Evolutionary conservation across 2,888 invertebrate species (phyloP).

Genomic region (Dascillus cervinus): DNA sequence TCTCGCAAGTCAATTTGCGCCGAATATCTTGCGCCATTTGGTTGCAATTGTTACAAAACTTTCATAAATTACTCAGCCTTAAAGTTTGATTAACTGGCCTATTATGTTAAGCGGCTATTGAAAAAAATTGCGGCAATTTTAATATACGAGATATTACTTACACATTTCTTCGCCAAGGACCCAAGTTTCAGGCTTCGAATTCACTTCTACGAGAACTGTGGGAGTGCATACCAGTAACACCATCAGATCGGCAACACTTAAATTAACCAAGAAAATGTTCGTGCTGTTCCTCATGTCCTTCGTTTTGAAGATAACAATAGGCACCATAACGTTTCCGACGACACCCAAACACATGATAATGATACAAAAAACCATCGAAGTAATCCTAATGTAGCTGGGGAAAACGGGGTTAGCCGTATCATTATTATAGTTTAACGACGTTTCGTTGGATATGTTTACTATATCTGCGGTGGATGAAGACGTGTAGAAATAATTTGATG

Average conservation of each 20-base stretch:
- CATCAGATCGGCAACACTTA: constrained; percentile 87
- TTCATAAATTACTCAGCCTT: too few relatives aligned
- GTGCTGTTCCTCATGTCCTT: constrained; percentile 94
- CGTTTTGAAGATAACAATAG: constrained; percentile 83
- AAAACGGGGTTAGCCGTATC: constrained; percentile 43
- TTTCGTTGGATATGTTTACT: constrained; percentile 13
- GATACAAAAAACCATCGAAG: constrained; percentile 82
- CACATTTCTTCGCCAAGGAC: constrained; percentile 86
- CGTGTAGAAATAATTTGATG: constrained; percentile 11
- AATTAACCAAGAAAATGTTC: constrained; percentile 88
- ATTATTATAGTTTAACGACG: constrained; percentile 26
- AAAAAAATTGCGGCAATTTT: too few relatives aligned
- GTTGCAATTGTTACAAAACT: too few relatives aligned
- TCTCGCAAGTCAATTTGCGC: too few relatives aligned
- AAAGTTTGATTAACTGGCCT: too few relatives aligned
- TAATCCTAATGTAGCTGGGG: constrained; percentile 79
- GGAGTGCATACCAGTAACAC: constrained; percentile 89
- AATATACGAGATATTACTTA: constrained; percentile 66
- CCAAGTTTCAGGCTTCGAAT: constrained; percentile 88
- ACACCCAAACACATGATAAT: constrained; percentile 84
- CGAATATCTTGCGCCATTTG: too few relatives aligned
- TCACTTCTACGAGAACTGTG: constrained; percentile 88
- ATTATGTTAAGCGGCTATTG: too few relatives aligned
- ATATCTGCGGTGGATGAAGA: constrained; percentile 9
- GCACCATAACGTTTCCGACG: constrained; percentile 89